phyloP scores from a whole-genome alignment of 2,113 vertebrate species.

The Lepidiolamprologus cunningtoni region DNA sequence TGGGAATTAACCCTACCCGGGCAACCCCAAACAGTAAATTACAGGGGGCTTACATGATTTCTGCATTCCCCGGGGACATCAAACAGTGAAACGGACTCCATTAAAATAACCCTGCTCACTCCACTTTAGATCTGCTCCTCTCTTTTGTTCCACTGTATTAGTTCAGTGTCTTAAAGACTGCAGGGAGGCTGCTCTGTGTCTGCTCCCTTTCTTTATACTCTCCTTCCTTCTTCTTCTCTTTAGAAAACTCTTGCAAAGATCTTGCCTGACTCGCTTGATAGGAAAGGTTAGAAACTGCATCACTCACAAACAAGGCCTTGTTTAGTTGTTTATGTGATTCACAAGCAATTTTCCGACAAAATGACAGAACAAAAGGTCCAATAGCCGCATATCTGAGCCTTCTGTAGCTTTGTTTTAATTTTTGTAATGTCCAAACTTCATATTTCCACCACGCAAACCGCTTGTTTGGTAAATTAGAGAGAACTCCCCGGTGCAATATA shows the following conservation, averaged over 20 bases:
- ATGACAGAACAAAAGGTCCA: not conserved
- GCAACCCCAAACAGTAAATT: conserved; percentile 60
- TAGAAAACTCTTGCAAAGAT: not conserved
- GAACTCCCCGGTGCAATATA: rapidly evolving
- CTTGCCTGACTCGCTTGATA: not conserved
- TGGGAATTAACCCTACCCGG: conserved; percentile 57
- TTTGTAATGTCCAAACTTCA: not conserved
- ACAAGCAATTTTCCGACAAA: not conserved
- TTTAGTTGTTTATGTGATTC: not conserved
- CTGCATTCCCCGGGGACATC: conserved; percentile 50
- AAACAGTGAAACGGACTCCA: conserved; percentile 16
- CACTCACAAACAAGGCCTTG: not conserved
- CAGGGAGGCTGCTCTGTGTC: conserved; percentile 11
- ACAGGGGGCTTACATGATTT: conserved; percentile 52
- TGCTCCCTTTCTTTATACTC: not conserved
- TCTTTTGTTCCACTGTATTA: conserved; percentile 51
- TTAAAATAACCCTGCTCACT: conserved; percentile 4
- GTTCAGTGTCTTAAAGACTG: not conserved
- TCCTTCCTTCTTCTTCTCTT: rapidly evolving
- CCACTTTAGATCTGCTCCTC: conserved; percentile 36
- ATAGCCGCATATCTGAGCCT: not conserved
- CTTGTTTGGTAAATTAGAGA: not conserved
- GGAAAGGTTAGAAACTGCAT: not conserved
- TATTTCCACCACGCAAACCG: not conserved
- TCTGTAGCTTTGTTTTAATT: not conserved